Evolutionary conservation across 2,797 vertebrate genomes (phyloP), one percentile per base, ranked within the genome.

Genomic region (Telmatherina bonti): DNA sequence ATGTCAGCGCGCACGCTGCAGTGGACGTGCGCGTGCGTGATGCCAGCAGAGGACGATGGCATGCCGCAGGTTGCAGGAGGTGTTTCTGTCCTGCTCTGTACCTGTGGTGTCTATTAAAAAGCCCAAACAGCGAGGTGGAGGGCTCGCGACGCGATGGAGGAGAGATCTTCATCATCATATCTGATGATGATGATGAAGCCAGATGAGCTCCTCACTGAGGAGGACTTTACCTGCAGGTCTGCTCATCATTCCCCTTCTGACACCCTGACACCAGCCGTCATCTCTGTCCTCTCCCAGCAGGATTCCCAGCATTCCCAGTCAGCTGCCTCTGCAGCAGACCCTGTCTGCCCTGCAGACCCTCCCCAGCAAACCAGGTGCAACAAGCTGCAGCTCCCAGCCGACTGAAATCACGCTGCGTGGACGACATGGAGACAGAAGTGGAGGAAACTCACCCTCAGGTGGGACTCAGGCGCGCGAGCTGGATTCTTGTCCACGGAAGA

Each of bases 371-470:
- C 77, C 67, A 78, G 81, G 68, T 82, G 74, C 76, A 43, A 41
- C 59, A 77, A 68, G 55, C 64, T 26, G 11, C 29, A 65, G 20
- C 26, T 66, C 26, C 16, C 4, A n/a, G n/a, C n/a, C n/a, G n/a
- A n/a, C n/a, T n/a, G n/a, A n/a, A n/a, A n/a, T n/a, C n/a, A n/a
- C n/a, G n/a, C n/a, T n/a, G n/a, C n/a, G n/a, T n/a, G n/a, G n/a
- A n/a, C n/a, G n/a, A n/a, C n/a, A n/a, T n/a, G n/a, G n/a, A n/a
- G 15, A 16, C 0, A 43, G 8, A 56, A 60, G 15, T 20, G 7
- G 6, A 0, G 2, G 0, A 9, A 83, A 91, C 92, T 88, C 82
- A 94, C 93, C 91, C 83, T 88, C 62, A 78, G 63, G 66, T 63
- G 78, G 60, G 58, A 70, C 82, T 86, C 81, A 9, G 77, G 63